Evolutionary conservation across 2,888 invertebrate species (phyloP), one percentile per base, ranked within the genome.

Genomic region (Drosophila anomelani): DNA sequence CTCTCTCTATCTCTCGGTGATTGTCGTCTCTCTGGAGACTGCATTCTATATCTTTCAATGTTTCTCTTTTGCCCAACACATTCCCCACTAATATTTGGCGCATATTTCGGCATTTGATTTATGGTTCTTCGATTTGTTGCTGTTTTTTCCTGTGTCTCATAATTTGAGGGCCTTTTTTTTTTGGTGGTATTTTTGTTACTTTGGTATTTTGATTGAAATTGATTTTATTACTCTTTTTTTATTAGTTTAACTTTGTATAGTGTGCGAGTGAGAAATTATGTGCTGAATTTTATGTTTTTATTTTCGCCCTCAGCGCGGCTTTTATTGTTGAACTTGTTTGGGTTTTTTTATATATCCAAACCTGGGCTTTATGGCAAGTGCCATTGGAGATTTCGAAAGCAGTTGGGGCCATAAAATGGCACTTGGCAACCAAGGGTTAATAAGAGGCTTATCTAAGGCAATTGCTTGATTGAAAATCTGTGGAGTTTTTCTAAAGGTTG

Each of bases 41-140:
- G 61, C 57, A 61, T 62, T 66, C 64, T 51, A 44, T 41, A 29
- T 57, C 23, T 26, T 26, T 60, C 54, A 51, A 36, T 66, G 44
- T 13, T 51, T 43, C 53, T 54, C 23, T 55, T 44, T 26, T 56
- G 54, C 56, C 57, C 36, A 17, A 32, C 12, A 46, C 32, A 78
- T 63, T 56, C 55, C 41, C 51, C 29, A 17, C 23, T n/a, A 36
- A 80, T 62, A 79, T 68, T 83, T 80, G 67, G 67, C 77, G 71
- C 81, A 79, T 81, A 76, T 81, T 84, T 84, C 41, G 74, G 41
- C 39, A 58, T 84, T 81, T 81, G 81, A 81, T 85, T 83, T 83
- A 78, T 85, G 51, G 46, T 63, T 61, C 76, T 23, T 8, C 38
- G 32, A 53, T 68, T 47, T 43, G 23, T 2, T 41, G n/a, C 12